A percentile compares a stretch with the other conserved stretches of the same genome.
Evolutionary conservation across 2,797 vertebrate species (phyloP).

Genomic region (Darevskia nairensis): DNA sequence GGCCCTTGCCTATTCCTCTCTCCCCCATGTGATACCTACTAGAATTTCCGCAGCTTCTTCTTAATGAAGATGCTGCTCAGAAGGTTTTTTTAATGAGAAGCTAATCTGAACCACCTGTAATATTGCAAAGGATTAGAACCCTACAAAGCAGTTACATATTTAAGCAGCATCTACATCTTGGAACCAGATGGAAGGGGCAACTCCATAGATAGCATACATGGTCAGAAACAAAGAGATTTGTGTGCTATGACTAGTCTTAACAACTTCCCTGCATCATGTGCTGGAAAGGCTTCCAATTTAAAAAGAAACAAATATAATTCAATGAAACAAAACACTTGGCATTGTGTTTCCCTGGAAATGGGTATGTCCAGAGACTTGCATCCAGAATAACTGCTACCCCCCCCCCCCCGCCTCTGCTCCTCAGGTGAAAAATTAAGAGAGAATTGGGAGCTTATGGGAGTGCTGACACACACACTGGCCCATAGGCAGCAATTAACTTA

Average conservation of each 20-base stretch:
- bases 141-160: constrained; percentile 7
- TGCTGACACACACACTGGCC: constrained; percentile 30
- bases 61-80: constrained; percentile 66
- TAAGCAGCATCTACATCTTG: not conserved
- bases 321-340: not conserved
- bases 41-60: constrained; percentile 35
- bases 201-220: not conserved
- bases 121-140: constrained; percentile 49
- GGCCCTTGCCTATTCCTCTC: not conserved
- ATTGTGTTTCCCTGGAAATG: not conserved
- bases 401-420: not conserved
- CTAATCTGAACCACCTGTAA: constrained; percentile 74
- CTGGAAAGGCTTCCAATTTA: constrained; percentile 25
- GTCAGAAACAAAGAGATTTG: rapidly evolving
- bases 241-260: rapidly evolving
- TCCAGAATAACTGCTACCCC: not conserved
- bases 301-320: not conserved
- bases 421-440: rapidly evolving
- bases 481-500: constrained; percentile 69
- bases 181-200: constrained; percentile 21
- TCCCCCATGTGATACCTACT: not conserved
- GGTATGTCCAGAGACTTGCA: not conserved
- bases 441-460: constrained; percentile 5
- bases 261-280: not conserved
- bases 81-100: constrained; percentile 68